These are phyloP conservation scores for Pterois miles DNA, from an alignment of 2,797 vertebrate genomes.

Conservation along the genomic window DNA sequence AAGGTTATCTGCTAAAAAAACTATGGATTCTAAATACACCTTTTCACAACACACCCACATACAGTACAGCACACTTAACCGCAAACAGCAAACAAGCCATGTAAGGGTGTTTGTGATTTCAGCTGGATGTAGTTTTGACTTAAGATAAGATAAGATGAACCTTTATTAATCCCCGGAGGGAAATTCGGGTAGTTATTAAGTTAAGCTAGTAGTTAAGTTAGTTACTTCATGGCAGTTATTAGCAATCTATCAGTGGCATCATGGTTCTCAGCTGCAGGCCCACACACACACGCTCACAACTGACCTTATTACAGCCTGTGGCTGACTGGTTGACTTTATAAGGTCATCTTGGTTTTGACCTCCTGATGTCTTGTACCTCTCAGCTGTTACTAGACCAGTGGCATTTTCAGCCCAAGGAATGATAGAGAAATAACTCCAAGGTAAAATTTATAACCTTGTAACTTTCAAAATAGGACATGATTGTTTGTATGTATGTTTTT, in stretches of 20 bases:
- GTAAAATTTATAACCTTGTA: constrained; percentile 13
- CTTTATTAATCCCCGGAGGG: too few relatives aligned
- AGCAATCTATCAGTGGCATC: constrained; percentile 15
- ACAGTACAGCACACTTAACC: not conserved
- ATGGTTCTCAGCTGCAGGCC: constrained; percentile 13
- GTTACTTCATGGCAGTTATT: constrained; percentile 1
- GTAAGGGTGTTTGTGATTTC: not conserved
- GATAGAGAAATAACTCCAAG: constrained; percentile 6
- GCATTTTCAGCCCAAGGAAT: constrained; percentile 26
- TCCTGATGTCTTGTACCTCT: constrained; percentile 38
- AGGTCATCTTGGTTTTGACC: constrained; percentile 28
- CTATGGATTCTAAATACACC: not conserved
- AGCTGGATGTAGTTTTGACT: constrained; percentile 5
- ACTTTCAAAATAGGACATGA: not conserved
- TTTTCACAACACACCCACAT: constrained; percentile 10
- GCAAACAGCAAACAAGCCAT: not conserved
- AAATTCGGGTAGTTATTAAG: too few relatives aligned
- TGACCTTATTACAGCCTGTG: constrained; percentile 55
- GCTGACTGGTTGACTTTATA: constrained; percentile 46
- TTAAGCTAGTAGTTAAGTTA: too few relatives aligned
- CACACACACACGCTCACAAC: constrained; percentile 25
- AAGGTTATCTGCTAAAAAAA: constrained; percentile 20
- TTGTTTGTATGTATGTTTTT: not conserved
- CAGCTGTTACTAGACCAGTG: constrained; percentile 37
- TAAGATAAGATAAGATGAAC: too few relatives aligned